Evolutionary conservation across 1,140 invertebrate species (phyloP), one percentile per base, ranked within the genome.

Genomic region (Radopholus similis): DNA sequence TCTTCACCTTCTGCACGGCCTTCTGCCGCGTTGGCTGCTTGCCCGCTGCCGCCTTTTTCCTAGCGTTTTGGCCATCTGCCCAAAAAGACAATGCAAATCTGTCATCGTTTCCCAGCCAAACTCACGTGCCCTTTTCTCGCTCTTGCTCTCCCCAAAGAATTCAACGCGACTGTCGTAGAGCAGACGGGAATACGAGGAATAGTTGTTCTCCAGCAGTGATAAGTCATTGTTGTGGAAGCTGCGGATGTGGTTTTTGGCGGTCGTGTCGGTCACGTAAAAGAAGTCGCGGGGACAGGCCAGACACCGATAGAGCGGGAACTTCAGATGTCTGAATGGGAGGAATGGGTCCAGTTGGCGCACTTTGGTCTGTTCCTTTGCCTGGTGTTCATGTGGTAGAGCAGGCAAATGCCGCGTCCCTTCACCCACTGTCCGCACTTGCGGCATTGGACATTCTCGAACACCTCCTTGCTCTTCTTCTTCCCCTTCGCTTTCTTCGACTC

Each of bases 121-220:
- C n/a, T n/a, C n/a, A n/a, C n/a, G n/a, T n/a, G n/a, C n/a, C n/a
- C n/a, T n/a, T n/a, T n/a, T n/a, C n/a, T n/a, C n/a, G n/a, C n/a
- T n/a, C n/a, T n/a, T n/a, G n/a, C n/a, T n/a, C n/a, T n/a, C n/a
- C 32, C 64, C 64, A 56, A 49, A 65, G 40, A 54, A 65, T 54
- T 55, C 64, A 23, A n/a, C 32, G 15, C 64, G 32, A 37, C 37
- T 55, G 26, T 54, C 49, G 18, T 51, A 37, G 11, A 65, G 35
- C 23, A 55, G 28, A 23, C 30, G 21, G 4, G 49, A 58, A 30
- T 65, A 65, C 18, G 53, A 54, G 28, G 34, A 21, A 18, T 65
- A 65, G 49, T 65, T 65, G 49, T 54, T 65, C 21, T 65, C 62
- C 42, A 65, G 28, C 38, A 59, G 53, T 0, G 64, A 23, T 23